Evolutionary conservation across 2,888 invertebrate species (phyloP).

Genomic region (Archips xylosteana): DNA sequence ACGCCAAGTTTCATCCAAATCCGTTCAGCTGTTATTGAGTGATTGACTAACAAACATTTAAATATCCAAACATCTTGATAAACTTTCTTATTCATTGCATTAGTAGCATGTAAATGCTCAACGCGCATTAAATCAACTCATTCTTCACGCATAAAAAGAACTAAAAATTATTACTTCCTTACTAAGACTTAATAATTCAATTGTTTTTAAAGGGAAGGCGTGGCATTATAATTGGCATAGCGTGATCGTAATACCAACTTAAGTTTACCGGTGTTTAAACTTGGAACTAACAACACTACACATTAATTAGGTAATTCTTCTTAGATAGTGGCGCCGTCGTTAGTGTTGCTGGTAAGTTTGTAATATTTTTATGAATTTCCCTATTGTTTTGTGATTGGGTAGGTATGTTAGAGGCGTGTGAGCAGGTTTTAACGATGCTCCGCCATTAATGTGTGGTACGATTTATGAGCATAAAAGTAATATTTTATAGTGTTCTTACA

Average conservation of each 20-base stretch:
- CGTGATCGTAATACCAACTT: conserved; percentile 30
- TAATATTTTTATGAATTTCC: conserved; percentile 14
- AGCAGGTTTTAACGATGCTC: background rate
- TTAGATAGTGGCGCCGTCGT: background rate
- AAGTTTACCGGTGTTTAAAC: conserved; percentile 4
- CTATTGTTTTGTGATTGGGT: conserved; percentile 35
- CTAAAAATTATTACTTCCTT: background rate
- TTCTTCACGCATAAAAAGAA: background rate
- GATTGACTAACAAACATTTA: too few relatives aligned
- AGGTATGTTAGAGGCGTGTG: background rate
- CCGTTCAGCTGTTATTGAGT: too few relatives aligned
- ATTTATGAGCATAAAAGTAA: background rate
- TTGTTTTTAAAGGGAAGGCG: conserved; percentile 16
- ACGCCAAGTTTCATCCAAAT: too few relatives aligned
- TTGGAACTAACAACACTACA: background rate
- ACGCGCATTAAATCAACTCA: background rate
- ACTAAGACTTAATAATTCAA: background rate
- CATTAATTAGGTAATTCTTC: background rate
- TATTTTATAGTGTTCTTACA: background rate
- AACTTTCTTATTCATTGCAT: too few relatives aligned
- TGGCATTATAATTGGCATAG: conserved; percentile 17
- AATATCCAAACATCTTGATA: too few relatives aligned
- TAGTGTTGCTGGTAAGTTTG: conserved; percentile 5
- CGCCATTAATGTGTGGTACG: background rate
- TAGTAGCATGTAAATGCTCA: background rate